Percentiles rank a stretch among this genome's conserved stretches.
These are phyloP conservation scores for Rhagologus leucostigma DNA, from an alignment of 2,113 vertebrate species.

Conservation along the genomic window DNA sequence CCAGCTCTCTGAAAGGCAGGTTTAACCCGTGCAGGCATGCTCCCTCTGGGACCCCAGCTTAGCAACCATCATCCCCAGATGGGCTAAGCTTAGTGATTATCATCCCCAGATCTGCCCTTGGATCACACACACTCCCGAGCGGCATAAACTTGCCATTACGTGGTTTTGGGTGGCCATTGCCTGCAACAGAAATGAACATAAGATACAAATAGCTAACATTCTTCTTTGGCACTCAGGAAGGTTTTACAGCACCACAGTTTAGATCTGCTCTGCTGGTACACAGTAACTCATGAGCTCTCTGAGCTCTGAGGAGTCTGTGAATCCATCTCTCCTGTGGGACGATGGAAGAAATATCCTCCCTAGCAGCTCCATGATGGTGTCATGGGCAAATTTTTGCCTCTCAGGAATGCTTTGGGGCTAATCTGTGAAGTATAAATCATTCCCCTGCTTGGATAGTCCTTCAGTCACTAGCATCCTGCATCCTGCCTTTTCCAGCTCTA, in stretches of 20 bases:
- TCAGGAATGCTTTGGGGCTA: background rate
- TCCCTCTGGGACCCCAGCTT: background rate
- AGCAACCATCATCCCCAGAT: background rate
- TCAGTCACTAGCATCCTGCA: background rate
- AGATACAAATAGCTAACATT: background rate
- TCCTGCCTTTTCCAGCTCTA: background rate
- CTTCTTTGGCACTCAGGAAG: background rate
- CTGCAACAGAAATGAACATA: background rate
- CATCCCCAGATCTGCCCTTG: background rate
- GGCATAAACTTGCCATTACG: background rate
- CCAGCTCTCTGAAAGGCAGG: background rate
- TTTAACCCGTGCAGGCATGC: background rate
- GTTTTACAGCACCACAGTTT: background rate
- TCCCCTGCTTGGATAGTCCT: background rate
- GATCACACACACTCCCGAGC: background rate
- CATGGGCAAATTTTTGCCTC: background rate
- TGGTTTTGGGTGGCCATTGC: background rate
- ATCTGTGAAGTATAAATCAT: background rate
- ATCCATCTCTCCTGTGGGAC: background rate
- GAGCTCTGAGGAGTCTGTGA: background rate
- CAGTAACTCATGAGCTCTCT: background rate
- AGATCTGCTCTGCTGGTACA: background rate
- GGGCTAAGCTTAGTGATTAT: background rate
- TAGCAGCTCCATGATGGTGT: background rate
- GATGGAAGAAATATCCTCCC: background rate